Evolutionary conservation across 2,113 vertebrate genomes (phyloP), one percentile per base, ranked within the genome.

Genomic region (Poeciliopsis retropinna): DNA sequence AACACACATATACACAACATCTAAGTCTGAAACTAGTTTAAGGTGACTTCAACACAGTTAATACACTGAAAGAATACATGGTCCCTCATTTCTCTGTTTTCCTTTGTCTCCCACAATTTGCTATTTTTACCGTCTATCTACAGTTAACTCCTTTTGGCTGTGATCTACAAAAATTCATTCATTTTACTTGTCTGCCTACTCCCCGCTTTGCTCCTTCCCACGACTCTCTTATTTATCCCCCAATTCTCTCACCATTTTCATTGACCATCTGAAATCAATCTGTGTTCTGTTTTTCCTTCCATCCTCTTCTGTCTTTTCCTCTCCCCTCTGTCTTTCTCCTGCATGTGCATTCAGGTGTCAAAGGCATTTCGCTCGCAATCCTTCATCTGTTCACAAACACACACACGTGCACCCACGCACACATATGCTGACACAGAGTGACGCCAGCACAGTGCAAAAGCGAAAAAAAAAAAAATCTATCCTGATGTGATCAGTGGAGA

Each of bases 401-500:
- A n/a, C 77, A 64, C 64, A 70, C 79, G 70, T 73, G 51, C 87
- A 73, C 76, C 2, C 77, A 62, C 67, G 64, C 77, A 62, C n/a
- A 61, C 22, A n/a, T 11, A 3, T 37, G 4, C 79, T 77, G 76
- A 84, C 83, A 82, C 70, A 78, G 60, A 70, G 64, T 73, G 79
- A 89, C 29, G 57, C 78, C 76, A 70, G 57, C 47, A 75, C 27
- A n/a, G 76, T 80, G 82, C 85, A 86, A 47, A 47, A 91, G 30
- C 30, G 30, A 31, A 91, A 86, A 4, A 41, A 91, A 91, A 90
- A 84, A 91, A 91, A 91, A 91, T 92, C 91, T 77, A 90, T 92
- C 80, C 79, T 92, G 87, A 92, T 92, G 82, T 84, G 88, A 92
- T 92, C 90, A 91, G 85, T 67, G 71, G 67, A 78, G 82, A 78